These are phyloP conservation scores for Australoheros facetus DNA, from an alignment of 2,797 vertebrate species.

Conservation along the genomic window DNA sequence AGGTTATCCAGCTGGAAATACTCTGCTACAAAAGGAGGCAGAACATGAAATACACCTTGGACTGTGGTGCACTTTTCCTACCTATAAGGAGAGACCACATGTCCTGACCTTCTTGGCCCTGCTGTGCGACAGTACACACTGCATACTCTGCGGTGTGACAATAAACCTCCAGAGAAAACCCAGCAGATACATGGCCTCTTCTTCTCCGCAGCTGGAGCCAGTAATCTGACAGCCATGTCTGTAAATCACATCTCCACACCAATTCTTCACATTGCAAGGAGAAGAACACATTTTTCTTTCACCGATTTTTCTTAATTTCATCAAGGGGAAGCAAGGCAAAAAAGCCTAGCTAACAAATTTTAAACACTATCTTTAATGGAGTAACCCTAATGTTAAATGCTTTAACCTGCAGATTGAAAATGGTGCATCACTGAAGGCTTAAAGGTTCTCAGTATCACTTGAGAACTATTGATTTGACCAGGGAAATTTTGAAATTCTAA, in stretches of 20 bases:
- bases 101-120: constrained; percentile 29
- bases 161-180: constrained; percentile 29
- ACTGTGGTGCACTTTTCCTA: constrained; percentile 12
- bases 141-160: constrained; percentile 23
- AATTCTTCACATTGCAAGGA: constrained; percentile 64
- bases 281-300: constrained; percentile 48
- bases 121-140: constrained; percentile 44
- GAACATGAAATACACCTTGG: constrained; percentile 18
- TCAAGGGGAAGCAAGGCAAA: constrained; percentile 57
- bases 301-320: constrained; percentile 70
- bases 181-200: constrained; percentile 27
- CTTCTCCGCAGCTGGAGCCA: constrained; percentile 56
- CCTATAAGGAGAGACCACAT: constrained; percentile 38
- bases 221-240: constrained; percentile 74
- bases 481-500: constrained; percentile 36
- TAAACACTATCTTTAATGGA: constrained; percentile 64
- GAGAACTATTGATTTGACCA: constrained; percentile 57
- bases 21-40: constrained; percentile 4
- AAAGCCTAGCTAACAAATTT: constrained; percentile 47
- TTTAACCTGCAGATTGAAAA: constrained; percentile 64
- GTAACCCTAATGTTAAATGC: constrained; percentile 64
- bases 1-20: constrained; percentile 24
- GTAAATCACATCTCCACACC: constrained; percentile 74
- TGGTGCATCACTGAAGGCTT: constrained; percentile 66
- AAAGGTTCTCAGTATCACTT: constrained; percentile 59